A percentile compares a stretch with the other conserved stretches of the same genome.
These are phyloP conservation scores for Paradoxurus hermaphroditus DNA, from an alignment of 2,113 vertebrate species.

Conservation along the genomic window DNA sequence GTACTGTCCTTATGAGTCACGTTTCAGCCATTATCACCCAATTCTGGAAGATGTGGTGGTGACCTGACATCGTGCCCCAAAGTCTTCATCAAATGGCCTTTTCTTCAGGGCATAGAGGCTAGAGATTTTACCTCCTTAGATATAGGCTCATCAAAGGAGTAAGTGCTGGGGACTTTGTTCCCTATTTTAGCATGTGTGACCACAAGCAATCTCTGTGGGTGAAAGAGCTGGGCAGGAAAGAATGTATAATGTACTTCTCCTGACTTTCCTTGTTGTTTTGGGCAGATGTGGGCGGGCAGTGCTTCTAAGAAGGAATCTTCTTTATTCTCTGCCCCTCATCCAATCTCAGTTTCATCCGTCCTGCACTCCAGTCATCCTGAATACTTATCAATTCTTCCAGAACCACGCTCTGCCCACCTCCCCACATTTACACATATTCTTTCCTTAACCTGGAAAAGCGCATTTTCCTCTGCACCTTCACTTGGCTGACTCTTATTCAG, in stretches of 20 bases:
- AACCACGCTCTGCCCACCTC: background rate
- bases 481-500: background rate
- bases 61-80: background rate
- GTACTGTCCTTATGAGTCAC: background rate
- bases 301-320: background rate
- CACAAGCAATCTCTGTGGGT: background rate
- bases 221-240: background rate
- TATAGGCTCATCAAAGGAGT: background rate
- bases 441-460: background rate
- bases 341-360: background rate
- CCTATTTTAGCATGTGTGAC: background rate
- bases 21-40: background rate
- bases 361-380: background rate
- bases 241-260: background rate
- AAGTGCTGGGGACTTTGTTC: background rate
- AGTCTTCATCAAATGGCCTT: background rate
- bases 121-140: background rate
- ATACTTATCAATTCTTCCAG: background rate
- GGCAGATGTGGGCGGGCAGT: background rate
- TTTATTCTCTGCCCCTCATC: background rate
- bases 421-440: background rate
- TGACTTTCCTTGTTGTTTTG: background rate
- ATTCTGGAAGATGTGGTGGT: background rate
- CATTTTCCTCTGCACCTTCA: background rate
- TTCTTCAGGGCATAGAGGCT: background rate